Evolutionary conservation across 2,888 invertebrate genomes (phyloP), one percentile per base, ranked within the genome.

Genomic region (Drosophila recens): DNA sequence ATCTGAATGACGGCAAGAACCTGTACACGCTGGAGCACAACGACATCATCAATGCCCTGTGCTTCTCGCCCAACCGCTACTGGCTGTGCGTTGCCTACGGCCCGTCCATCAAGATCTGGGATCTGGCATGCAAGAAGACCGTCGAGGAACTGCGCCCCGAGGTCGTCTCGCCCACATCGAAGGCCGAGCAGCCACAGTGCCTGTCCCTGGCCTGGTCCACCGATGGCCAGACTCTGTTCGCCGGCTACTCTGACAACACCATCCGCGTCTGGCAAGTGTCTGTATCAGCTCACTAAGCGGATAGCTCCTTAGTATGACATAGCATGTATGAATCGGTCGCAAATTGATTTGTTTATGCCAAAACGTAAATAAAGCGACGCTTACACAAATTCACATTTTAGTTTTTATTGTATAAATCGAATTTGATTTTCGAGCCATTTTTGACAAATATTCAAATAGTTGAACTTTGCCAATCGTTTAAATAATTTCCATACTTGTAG

Each of bases 71-170:
- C 75, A 99, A 99, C 94, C 96, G 99, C 92, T 99, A 99, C 92
- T 99, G 99, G 99, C 95, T 99, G 79, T 99, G 99, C 93, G 99
- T 99, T 91, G 99, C 99, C 23, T 99, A 97, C 90, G 99, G 99
- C 89, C 97, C 98, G 77, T 97, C 97, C 87, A 99, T 99, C 93
- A 99, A 98, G 94, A 99, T 99, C 93, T 99, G 99, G 99, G 99
- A 99, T 94, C 95, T 99, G 93, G 99, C 99, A 94, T 98, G 98
- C 94, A 99, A 99, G 95, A 98, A 98, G 93, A 98, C 99, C 95
- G 99, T 99, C 82, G 99, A 99, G 93, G 99, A 99, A 93, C 95
- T 99, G 80, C 96, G 96, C 91, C 98, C 98, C n/a, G 99, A 99
- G 91, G 97, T 99, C 84, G 96, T 98, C 73, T 90, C 91, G 15